These are phyloP conservation scores for Dasyurus viverrinus DNA, from an alignment of 2,113 vertebrate genomes.

Conservation along the genomic window DNA sequence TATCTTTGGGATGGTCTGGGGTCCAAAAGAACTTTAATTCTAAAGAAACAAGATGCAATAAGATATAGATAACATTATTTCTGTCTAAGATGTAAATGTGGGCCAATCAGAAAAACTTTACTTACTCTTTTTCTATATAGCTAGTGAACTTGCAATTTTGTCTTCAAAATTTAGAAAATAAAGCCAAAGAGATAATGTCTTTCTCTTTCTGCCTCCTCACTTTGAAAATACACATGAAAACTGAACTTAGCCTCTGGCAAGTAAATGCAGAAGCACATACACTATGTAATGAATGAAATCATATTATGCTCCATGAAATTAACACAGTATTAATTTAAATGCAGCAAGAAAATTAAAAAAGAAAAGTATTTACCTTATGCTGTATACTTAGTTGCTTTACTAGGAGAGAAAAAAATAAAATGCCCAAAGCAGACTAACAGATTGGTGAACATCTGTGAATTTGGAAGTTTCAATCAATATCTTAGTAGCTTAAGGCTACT, in stretches of 20 bases:
- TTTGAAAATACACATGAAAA: neutral
- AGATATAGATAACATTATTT: neutral
- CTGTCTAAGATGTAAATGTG: neutral
- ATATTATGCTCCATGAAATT: neutral
- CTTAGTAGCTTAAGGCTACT: conserved; percentile 66
- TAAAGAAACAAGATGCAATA: neutral
- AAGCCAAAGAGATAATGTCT: neutral
- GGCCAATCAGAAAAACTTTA: neutral
- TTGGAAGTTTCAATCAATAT: conserved; percentile 70
- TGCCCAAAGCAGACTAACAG: conserved; percentile 60
- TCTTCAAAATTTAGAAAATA: neutral
- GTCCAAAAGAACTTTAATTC: neutral
- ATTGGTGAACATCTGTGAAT: conserved; percentile 69
- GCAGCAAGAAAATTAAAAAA: conserved; percentile 40
- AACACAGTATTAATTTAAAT: conserved; percentile 15
- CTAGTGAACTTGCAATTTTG: neutral
- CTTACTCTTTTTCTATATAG: neutral
- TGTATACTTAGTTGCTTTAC: conserved; percentile 37
- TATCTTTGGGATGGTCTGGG: neutral
- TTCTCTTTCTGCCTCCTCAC: neutral
- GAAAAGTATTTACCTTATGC: conserved; percentile 57
- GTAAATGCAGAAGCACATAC: neutral
- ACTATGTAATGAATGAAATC: conserved; percentile 51
- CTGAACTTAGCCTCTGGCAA: neutral
- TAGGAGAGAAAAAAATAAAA: conserved; percentile 49